Evolutionary conservation across 1,140 invertebrate genomes (phyloP), one percentile per base, ranked within the genome.

Genomic region (Ostrea denselamellosa): DNA sequence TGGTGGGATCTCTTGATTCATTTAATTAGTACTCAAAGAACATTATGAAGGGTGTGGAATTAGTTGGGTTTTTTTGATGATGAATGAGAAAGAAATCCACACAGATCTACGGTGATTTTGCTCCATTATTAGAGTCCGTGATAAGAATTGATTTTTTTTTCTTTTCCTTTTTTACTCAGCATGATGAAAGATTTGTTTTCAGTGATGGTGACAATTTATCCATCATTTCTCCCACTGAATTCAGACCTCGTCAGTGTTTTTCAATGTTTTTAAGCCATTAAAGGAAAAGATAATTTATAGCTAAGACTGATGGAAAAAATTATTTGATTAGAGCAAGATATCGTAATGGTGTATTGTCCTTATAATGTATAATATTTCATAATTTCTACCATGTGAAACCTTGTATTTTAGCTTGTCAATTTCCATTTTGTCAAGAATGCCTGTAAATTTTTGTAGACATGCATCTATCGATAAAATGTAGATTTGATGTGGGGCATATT

Each of bases 141-240:
- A 71, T 71, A 71, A 71, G 56, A 58, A 71, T 71, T 71, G 65
- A 71, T 71, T 71, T 71, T 68, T 71, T 71, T 71, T 71, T 71
- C 65, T n/a, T n/a, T n/a, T n/a, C n/a, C n/a, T n/a, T n/a, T n/a
- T n/a, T n/a, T n/a, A 71, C 25, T 25, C 25, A 71, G 28, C 65
- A 25, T n/a, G 65, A 71, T 25, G 65, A 22, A 71, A 71, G 22
- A 28, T 8, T 71, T 71, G 22, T 71, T 71, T 34, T 25, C 22
- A 71, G 65, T 22, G 22, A 22, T 25, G 2, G 8, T 71, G 65
- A 71, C 65, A 71, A n/a, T 22, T 71, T 22, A 71, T 71, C 9
- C 12, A 71, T 71, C 65, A 71, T 71, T 8, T 12, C 28, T 25
- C 22, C 19, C 25, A n/a, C 65, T 71, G 65, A 25, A 71, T 22